Evolutionary conservation across 2,888 invertebrate species (phyloP).

Genomic region (Pristionchus arcanus): DNA sequence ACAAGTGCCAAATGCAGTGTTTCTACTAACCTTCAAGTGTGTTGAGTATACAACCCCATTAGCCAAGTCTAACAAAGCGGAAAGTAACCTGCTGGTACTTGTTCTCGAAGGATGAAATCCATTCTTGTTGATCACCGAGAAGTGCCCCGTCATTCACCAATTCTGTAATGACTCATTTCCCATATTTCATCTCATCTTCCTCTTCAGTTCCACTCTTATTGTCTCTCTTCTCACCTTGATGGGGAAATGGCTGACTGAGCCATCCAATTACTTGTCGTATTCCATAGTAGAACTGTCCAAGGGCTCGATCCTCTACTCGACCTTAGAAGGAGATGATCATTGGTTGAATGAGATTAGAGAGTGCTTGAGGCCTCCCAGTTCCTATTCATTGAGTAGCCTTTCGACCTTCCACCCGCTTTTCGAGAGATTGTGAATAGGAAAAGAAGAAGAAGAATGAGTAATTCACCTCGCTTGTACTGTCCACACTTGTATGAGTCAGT

Average conservation of each 20-base stretch:
- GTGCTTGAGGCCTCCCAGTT: conserved; percentile 41
- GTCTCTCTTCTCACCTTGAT: conserved; percentile 67
- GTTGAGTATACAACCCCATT: background rate
- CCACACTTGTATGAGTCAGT: conserved; percentile 75
- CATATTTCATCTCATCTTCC: background rate
- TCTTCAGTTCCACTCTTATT: conserved; percentile 13
- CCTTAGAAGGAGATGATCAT: conserved; percentile 37
- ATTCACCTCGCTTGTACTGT: conserved; percentile 54
- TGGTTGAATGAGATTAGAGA: conserved; percentile 49
- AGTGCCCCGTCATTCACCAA: conserved; percentile 67
- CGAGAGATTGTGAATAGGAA: background rate
- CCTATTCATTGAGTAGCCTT: background rate
- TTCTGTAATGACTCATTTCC: conserved; percentile 57
- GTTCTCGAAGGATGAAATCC: conserved; percentile 66
- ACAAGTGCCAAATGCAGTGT: conserved; percentile 1
- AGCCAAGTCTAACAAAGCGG: background rate
- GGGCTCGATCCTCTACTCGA: conserved; percentile 71
- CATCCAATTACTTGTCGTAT: conserved; percentile 72
- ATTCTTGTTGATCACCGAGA: conserved; percentile 66
- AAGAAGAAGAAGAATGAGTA: background rate
- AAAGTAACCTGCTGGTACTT: conserved; percentile 66
- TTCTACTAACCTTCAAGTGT: background rate
- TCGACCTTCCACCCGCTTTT: conserved; percentile 35
- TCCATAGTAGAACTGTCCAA: conserved; percentile 71
- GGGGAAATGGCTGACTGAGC: conserved; percentile 73